These are phyloP conservation scores for Delia radicum DNA, from an alignment of 1,140 invertebrate genomes.

Conservation along the genomic window DNA sequence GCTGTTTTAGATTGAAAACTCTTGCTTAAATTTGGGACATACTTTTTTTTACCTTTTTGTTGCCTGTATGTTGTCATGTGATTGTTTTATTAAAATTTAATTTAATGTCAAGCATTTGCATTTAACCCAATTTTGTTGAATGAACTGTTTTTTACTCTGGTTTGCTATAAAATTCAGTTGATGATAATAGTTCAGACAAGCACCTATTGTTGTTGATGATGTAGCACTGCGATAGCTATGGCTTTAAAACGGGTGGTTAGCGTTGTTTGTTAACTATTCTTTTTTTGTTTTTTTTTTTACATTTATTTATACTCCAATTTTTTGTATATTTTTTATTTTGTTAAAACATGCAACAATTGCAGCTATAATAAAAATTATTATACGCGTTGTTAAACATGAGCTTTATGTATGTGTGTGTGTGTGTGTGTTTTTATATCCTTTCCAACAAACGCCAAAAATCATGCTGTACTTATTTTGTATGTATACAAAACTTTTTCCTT, in stretches of 20 bases:
- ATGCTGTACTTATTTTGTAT: background rate
- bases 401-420: background rate
- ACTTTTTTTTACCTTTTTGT: background rate
- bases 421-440: background rate
- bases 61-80: background rate
- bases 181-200: background rate
- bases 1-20: background rate
- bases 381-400: slow-evolving; percentile 18
- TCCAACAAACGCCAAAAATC: background rate
- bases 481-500: background rate
- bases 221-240: no score
- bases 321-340: background rate
- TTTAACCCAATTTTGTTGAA: slow-evolving; percentile 26
- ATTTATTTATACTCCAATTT: background rate
- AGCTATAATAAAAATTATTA: slow-evolving; percentile 22
- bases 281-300: background rate
- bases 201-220: background rate
- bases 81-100: slow-evolving; percentile 26
- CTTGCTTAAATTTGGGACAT: background rate
- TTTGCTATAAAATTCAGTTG: background rate
- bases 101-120: slow-evolving; percentile 27
- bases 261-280: background rate
- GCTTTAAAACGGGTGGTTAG: no score
- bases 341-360: slow-evolving; percentile 14
- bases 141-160: background rate